Evolutionary conservation across 2,113 vertebrate species (phyloP), one percentile per base, ranked within the genome.

Genomic region (Dissostichus mawsoni): DNA sequence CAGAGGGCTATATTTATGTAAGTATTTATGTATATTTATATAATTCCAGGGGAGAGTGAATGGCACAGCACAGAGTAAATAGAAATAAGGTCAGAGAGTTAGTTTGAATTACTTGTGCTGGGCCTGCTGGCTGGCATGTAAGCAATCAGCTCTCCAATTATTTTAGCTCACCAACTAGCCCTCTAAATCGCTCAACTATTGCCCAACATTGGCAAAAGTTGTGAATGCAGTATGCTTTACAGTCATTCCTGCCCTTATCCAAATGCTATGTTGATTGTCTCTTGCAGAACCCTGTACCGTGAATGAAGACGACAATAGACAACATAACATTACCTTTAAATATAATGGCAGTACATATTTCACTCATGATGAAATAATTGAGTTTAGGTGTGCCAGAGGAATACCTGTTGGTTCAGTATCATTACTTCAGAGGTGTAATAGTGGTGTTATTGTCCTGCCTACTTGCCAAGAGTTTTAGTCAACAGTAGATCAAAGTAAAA

Each of bases 381-480:
- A n/a, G 29, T 93, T 92, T 17, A 0, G 0, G 2, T 92, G 88
- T 58, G 18, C 29, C 33, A 1, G 1, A 11, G 65, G 81, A 29
- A 55, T 2, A 64, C 1, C 4, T 55, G 8, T 0, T 0, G 2
- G 57, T 8, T 2, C 0, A 1, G 1, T 10, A 18, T 0, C 3
- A 7, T 55, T 89, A 59, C 10, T 6, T 56, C 67, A 73, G 25
- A 57, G 2, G 29, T 92, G 92, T 64, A 8, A 2, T 4, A 0
- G 84, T 48, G 91, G 89, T 8, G 18, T 11, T n/a, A 57, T 92
- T 11, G 0, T 3, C 2, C 23, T 92, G 20, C 92, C 92, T 0
- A 5, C 3, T 10, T 93, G 91, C 64, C 1, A 64, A 63, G 1
- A 18, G 29, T 29, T 29, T 29, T 29, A 29, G 3, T 1, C 48